phyloP scores from a whole-genome alignment of 2,797 vertebrate species.

The Antrozous pallidus region DNA sequence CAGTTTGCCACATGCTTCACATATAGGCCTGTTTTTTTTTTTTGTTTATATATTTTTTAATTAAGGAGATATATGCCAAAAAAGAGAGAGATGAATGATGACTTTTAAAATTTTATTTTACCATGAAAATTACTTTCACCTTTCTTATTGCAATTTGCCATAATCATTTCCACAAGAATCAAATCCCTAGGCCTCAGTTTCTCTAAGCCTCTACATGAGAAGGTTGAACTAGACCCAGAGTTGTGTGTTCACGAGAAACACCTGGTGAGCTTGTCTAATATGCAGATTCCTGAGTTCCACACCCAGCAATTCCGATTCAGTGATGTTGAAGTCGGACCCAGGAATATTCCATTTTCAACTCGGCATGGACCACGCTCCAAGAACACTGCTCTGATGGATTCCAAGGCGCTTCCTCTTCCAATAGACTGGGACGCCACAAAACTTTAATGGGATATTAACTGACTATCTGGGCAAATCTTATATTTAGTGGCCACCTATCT shows the following conservation, averaged over 20 bases:
- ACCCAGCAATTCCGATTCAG: background rate
- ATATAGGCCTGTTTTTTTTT: conserved; percentile 22
- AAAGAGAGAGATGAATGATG: conserved; percentile 37
- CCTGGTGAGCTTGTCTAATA: background rate
- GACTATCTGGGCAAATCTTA: background rate
- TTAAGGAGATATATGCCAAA: background rate
- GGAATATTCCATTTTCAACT: background rate
- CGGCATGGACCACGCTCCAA: background rate
- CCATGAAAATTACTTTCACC: conserved; percentile 69
- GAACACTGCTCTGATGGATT: background rate
- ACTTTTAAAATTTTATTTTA: conserved; percentile 63
- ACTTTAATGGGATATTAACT: background rate
- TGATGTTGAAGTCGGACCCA: background rate
- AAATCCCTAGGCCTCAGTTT: conserved; percentile 64
- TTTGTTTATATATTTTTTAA: conserved; percentile 49
- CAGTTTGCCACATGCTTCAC: background rate
- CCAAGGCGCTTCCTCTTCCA: background rate
- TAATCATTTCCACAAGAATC: conserved; percentile 67
- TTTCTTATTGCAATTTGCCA: conserved; percentile 60
- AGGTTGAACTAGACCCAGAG: background rate
- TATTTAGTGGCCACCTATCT: background rate
- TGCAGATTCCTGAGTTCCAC: background rate
- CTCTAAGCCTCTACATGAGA: conserved; percentile 55
- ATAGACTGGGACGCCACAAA: background rate
- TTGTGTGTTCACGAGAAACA: conserved; percentile 39